phyloP scores from a whole-genome alignment of 2,888 invertebrate genomes.

The Acheta domesticus region DNA sequence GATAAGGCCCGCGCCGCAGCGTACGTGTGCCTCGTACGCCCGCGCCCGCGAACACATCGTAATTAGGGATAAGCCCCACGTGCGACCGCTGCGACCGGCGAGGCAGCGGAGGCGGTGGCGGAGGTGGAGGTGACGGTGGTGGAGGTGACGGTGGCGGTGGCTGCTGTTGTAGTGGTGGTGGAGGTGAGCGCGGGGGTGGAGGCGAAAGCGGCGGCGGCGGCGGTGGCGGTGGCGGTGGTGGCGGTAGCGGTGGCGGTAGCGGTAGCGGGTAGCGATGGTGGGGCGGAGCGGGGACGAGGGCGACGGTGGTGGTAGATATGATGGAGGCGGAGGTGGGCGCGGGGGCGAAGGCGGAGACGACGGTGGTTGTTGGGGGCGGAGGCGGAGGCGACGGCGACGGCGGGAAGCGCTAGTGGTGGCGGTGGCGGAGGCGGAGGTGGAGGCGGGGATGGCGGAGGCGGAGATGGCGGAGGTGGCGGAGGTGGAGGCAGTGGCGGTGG shows the following conservation, averaged over 20 bases:
- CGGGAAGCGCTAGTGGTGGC: not conserved
- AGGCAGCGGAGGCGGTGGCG: not conserved
- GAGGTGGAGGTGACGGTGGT: not conserved
- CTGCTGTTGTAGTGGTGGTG: not conserved
- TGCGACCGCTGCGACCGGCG: not conserved
- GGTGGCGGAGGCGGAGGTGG: not conserved
- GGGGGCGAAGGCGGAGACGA: too few relatives aligned
- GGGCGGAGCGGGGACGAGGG: too few relatives aligned
- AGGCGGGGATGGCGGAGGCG: not conserved
- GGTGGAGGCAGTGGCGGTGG: not conserved
- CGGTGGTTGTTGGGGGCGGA: too few relatives aligned
- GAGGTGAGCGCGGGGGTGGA: not conserved
- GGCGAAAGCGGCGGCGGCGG: not conserved
- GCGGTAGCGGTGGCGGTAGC: too few relatives aligned
- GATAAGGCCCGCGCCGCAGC: not conserved
- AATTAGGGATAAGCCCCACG: constrained; percentile 1
- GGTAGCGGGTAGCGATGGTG: too few relatives aligned
- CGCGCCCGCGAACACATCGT: constrained; percentile 1
- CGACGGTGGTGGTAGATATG: too few relatives aligned
- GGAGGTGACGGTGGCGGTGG: not conserved
- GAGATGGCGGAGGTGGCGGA: not conserved
- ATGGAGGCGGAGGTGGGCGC: too few relatives aligned
- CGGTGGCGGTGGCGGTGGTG: too few relatives aligned
- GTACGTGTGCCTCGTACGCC: not conserved
- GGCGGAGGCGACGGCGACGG: too few relatives aligned